Conservation (phyloP, 2,797 vertebrate species). For the Alfaro cultratus region DNA sequence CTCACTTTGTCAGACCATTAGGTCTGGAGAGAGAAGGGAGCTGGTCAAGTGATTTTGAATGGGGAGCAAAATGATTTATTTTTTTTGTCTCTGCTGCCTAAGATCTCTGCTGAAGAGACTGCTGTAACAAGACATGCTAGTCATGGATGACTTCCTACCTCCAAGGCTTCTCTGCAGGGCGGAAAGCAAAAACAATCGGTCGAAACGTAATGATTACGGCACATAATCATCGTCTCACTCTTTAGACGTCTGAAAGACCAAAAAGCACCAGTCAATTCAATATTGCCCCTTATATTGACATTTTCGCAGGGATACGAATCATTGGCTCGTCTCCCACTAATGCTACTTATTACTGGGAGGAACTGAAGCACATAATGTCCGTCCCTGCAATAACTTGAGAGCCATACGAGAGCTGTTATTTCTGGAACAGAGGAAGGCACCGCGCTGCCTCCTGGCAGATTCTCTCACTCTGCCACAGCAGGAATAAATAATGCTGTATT, state of each 20-base stretch:
- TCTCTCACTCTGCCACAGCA: background rate
- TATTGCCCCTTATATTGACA: background rate
- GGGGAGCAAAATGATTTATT: conserved; percentile 30
- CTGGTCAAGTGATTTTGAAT: conserved; percentile 27
- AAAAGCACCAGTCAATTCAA: conserved; percentile 65
- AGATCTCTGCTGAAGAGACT: conserved; percentile 31
- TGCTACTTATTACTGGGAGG: conserved; percentile 63
- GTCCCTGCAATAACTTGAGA: conserved; percentile 67
- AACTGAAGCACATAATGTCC: conserved; percentile 62
- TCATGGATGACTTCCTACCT: conserved; percentile 20
- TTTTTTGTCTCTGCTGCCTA: conserved; percentile 17
- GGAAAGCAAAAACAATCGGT: conserved; percentile 2
- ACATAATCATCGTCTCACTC: conserved; percentile 18
- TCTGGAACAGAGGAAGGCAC: conserved; percentile 44
- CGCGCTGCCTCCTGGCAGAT: background rate
- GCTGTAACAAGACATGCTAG: conserved; percentile 28
- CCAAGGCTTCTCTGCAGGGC: conserved; percentile 16
- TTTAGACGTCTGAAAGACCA: conserved; percentile 23
- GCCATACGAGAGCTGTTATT: conserved; percentile 58
- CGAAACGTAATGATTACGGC: background rate
- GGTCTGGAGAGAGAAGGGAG: conserved; percentile 45
- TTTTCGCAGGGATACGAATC: conserved; percentile 44
- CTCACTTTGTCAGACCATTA: background rate
- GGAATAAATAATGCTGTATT: background rate
- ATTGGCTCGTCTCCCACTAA: conserved; percentile 33